Percentiles rank a stretch among this genome's conserved stretches.
phyloP scores from a whole-genome alignment of 2,113 vertebrate species.

The Carassius gibelio region DNA sequence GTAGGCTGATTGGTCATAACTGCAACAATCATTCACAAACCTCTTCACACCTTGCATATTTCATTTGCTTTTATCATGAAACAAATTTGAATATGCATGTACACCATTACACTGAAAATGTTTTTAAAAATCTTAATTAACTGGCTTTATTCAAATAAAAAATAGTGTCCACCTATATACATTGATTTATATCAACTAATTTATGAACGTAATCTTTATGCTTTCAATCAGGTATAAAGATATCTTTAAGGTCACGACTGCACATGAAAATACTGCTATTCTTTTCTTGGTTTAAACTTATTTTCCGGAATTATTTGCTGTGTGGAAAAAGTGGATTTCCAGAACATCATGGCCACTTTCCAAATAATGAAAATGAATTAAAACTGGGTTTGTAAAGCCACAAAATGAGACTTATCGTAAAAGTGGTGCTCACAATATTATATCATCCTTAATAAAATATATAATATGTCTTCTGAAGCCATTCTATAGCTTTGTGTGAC shows the following conservation, averaged over 20 bases:
- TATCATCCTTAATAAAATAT: neutral
- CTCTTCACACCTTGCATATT: neutral
- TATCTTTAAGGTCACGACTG: neutral
- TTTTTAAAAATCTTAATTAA: neutral
- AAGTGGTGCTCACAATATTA: neutral
- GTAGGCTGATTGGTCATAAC: slow-evolving; percentile 21
- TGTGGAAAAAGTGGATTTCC: neutral
- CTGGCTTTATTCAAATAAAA: neutral
- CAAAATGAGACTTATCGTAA: neutral
- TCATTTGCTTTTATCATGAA: neutral
- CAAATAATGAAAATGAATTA: neutral
- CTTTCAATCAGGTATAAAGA: neutral
- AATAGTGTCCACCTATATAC: neutral
- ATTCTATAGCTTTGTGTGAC: neutral
- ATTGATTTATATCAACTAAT: neutral
- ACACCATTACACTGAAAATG: neutral
- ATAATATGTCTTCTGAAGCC: neutral
- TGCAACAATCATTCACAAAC: neutral
- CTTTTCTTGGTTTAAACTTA: too few relatives aligned
- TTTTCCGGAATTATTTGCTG: too few relatives aligned
- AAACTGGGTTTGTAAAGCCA: too few relatives aligned
- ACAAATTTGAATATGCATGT: neutral
- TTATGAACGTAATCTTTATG: too few relatives aligned
- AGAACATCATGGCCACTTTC: neutral
- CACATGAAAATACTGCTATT: neutral